phyloP scores from a whole-genome alignment of 2,888 invertebrate species.

The Archaeoteleia sp. region DNA sequence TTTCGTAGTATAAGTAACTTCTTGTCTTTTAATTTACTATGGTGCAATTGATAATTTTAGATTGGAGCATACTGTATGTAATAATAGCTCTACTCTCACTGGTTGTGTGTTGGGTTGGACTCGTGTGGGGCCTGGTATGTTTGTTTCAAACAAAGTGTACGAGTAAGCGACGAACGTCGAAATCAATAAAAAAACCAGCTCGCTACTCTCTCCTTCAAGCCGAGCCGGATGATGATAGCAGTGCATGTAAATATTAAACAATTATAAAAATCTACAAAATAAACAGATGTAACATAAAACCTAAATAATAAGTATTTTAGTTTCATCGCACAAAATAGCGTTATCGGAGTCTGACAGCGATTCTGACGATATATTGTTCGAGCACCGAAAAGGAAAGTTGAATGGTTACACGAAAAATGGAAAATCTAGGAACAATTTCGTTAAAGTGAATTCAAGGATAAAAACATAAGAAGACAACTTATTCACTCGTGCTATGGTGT shows the following conservation, averaged over 20 bases:
- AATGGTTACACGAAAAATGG: conserved; percentile 77
- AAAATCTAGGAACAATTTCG: conserved; percentile 77
- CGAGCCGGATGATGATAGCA: conserved; percentile 81
- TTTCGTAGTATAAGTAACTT: conserved; percentile 5
- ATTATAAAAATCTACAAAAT: conserved; percentile 8
- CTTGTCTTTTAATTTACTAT: conserved; percentile 6
- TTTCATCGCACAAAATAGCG: conserved; percentile 77
- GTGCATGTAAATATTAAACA: conserved; percentile 76
- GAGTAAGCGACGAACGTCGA: conserved; percentile 75
- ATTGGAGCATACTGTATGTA: conserved; percentile 96
- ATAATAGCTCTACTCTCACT: conserved; percentile 82
- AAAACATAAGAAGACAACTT: conserved; percentile 76
- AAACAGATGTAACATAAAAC: conserved; percentile 9
- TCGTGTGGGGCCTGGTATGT: conserved; percentile 81
- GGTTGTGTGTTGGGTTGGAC: conserved; percentile 79
- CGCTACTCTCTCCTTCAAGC: conserved; percentile 84
- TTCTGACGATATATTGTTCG: conserved; percentile 87
- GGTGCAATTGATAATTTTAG: conserved; percentile 75
- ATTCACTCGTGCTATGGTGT: no score
- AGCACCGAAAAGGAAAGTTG: conserved; percentile 80
- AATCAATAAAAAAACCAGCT: conserved; percentile 79
- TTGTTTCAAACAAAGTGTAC: conserved; percentile 78
- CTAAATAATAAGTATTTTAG: conserved; percentile 74
- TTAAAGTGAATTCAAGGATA: conserved; percentile 76
- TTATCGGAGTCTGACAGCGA: conserved; percentile 88